Conservation (phyloP, 2,888 invertebrate genomes). For the Brachyptera risi region DNA sequence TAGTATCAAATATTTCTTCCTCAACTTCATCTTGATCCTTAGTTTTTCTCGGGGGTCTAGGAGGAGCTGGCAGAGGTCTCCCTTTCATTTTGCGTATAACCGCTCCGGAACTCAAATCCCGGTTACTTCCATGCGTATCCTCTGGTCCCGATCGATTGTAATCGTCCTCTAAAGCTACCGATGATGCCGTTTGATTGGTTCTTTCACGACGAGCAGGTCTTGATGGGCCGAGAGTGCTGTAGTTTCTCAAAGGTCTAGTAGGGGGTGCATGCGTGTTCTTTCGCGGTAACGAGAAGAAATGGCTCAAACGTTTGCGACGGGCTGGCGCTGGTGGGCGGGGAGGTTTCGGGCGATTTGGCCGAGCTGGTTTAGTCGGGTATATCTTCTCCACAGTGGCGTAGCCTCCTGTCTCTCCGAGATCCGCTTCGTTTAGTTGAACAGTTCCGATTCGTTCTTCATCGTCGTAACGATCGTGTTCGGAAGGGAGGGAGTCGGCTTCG, state of each 20-base stretch:
- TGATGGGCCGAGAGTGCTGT: constrained; percentile 56
- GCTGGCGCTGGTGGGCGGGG: constrained; percentile 60
- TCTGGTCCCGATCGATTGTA: constrained; percentile 24
- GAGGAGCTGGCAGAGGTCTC: constrained; percentile 81
- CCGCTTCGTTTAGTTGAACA: constrained; percentile 5
- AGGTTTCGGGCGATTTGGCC: constrained; percentile 45
- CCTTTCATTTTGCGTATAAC: constrained; percentile 79
- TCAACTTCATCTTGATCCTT: constrained; percentile 41
- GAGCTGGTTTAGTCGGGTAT: constrained; percentile 24
- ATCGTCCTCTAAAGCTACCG: constrained; percentile 28
- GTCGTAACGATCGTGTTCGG: constrained; percentile 45
- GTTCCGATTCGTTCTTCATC: constrained; percentile 27
- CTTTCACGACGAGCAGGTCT: constrained; percentile 59
- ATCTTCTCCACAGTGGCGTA: constrained; percentile 73
- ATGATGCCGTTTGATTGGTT: constrained; percentile 11
- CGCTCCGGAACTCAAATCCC: constrained; percentile 68
- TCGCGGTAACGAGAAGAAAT: constrained; percentile 65
- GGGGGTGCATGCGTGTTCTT: constrained; percentile 50
- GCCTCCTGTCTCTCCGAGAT: constrained; percentile 48
- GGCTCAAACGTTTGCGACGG: constrained; percentile 50
- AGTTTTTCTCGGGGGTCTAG: constrained; percentile 70
- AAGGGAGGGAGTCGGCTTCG: constrained; percentile 62
- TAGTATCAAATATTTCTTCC: constrained; percentile 16
- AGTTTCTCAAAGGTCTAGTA: constrained; percentile 55
- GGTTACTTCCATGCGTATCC: constrained; percentile 37